Evolutionary conservation across 1,140 invertebrate genomes (phyloP).

Genomic region (Palaemon carinicauda): DNA sequence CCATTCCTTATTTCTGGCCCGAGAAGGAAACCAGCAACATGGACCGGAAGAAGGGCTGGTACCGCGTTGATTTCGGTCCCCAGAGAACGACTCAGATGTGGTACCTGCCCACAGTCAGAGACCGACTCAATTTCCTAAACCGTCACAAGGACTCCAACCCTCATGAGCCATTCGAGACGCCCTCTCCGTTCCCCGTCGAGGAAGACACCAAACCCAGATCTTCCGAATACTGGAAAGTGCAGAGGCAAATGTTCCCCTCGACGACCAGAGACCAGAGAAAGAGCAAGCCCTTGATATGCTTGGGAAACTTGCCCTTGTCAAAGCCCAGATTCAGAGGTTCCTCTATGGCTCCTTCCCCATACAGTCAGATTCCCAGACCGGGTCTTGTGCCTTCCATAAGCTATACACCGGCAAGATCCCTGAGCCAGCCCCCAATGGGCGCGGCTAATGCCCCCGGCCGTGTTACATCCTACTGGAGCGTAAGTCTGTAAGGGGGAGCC

Average conservation of each 20-base stretch:
- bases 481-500: constrained; percentile 21
- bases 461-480: not conserved
- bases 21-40: not conserved
- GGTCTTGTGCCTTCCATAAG: not conserved
- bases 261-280: not conserved
- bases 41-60: constrained; percentile 35
- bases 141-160: not conserved
- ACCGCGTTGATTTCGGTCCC: constrained; percentile 30
- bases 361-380: too few species aligned
- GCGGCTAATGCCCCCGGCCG: not conserved
- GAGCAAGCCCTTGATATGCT: too few species aligned
- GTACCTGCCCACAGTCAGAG: constrained; percentile 30
- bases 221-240: not conserved
- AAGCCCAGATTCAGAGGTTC: too few species aligned
- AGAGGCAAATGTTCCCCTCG: not conserved
- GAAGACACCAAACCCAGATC: not conserved
- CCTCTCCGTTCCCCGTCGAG: not conserved
- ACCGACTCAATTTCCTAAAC: constrained; percentile 29
- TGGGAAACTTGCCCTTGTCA: too few species aligned
- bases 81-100: not conserved
- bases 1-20: constrained; percentile 5
- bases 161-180: not conserved
- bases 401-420: not conserved
- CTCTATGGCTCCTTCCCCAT: too few species aligned
- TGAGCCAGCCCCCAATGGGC: not conserved